Evolutionary conservation across 1,140 invertebrate species (phyloP), one percentile per base, ranked within the genome.

Genomic region (Nautilus pompilius): DNA sequence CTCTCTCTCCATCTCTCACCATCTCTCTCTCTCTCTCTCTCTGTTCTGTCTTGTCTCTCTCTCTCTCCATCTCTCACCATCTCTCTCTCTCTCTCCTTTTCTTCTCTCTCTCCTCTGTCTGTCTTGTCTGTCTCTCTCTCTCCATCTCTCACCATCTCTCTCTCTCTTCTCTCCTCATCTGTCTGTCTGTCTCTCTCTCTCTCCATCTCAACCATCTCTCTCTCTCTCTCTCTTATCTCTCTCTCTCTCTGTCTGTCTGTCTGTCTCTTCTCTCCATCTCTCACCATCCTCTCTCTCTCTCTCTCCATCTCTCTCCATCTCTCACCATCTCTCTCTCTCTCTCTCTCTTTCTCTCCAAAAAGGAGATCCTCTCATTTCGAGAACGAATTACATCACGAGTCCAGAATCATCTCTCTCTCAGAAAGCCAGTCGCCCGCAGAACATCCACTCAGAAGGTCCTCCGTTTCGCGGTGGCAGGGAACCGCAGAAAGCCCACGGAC

Each of bases 11-110:
- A 45, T 8, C 15, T n/a, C 22, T 17, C 8, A 32, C 5, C 41
- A 24, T 60, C 41, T 67, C 48, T 58, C 60, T 53, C 65, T 63
- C 55, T 53, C 45, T 63, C 60, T 53, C 55, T 63, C 56, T 54
- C 55, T 67, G 41, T 58, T 30, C 59, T 46, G 32, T 30, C 34
- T 26, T 59, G 34, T 67, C 61, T 59, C 55, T 67, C 55, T 51
- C 41, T 63, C 55, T 63, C 56, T 53, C n/a, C 34, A 13, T 53
- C 45, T 49, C 45, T 61, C 24, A 5, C 28, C n/a, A n/a, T n/a
- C n/a, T n/a, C n/a, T n/a, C n/a, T n/a, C n/a, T n/a, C n/a, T n/a
- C n/a, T n/a, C n/a, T n/a, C n/a, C n/a, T n/a, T n/a, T n/a, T n/a
- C n/a, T n/a, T n/a, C n/a, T n/a, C n/a, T n/a, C n/a, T n/a, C n/a